phyloP scores from a whole-genome alignment of 2,888 invertebrate species.

The Papilio gigon region DNA sequence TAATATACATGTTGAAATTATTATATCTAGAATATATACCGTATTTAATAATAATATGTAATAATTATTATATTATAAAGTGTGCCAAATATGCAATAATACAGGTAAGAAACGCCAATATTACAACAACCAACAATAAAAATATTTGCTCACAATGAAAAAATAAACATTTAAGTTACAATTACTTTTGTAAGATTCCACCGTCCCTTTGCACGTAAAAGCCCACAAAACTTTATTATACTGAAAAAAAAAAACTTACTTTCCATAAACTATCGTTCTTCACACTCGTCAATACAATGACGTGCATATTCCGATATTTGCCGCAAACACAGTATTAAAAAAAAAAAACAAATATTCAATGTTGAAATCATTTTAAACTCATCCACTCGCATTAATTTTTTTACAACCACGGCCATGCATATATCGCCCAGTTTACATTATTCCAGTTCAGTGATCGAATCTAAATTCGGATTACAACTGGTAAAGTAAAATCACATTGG shows the following conservation, averaged over 20 bases:
- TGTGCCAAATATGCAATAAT: constrained; percentile 72
- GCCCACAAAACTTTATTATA: neutral
- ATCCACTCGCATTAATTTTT: constrained; percentile 37
- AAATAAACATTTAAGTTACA: constrained; percentile 1
- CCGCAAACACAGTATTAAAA: too few species aligned
- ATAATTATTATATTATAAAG: constrained; percentile 44
- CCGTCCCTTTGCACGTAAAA: constrained; percentile 31
- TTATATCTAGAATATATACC: constrained; percentile 55
- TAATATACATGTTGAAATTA: constrained; percentile 61
- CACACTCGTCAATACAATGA: too few species aligned
- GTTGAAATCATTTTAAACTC: too few species aligned
- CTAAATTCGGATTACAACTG: too few species aligned
- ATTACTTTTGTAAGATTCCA: constrained; percentile 33
- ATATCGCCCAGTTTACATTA: too few species aligned
- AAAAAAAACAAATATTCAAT: too few species aligned
- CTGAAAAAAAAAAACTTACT: neutral
- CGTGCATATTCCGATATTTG: too few species aligned
- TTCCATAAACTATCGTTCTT: too few species aligned
- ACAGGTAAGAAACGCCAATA: constrained; percentile 72
- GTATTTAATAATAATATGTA: constrained; percentile 50
- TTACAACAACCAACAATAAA: constrained; percentile 49
- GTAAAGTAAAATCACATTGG: too few species aligned
- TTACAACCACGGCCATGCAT: constrained; percentile 10
- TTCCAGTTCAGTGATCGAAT: too few species aligned
- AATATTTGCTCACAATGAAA: constrained; percentile 39